Evolutionary conservation across 1,140 invertebrate species (phyloP).

Genomic region (Drosophila teissieri): DNA sequence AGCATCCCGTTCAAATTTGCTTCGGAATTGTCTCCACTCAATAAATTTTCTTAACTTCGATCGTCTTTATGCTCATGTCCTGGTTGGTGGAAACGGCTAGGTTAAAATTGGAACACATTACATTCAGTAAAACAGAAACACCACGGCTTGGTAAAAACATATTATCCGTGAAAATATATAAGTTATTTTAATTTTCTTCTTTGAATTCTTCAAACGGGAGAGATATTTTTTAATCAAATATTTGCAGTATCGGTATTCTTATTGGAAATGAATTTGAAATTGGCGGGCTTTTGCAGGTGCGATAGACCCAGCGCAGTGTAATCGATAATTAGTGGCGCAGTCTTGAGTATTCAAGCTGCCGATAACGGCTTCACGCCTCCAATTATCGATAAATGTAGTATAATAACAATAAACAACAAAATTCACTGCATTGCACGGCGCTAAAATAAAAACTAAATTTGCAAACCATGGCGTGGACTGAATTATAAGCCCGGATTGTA

Average conservation of each 20-base stretch:
- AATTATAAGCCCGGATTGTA: neutral
- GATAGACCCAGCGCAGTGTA: neutral
- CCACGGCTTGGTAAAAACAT: neutral
- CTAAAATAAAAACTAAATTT: neutral
- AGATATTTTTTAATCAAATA: too few species aligned
- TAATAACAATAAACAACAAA: neutral
- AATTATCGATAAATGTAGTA: neutral
- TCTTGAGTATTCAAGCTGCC: neutral
- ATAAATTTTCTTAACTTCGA: constrained; percentile 31
- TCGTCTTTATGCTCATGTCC: constrained; percentile 1
- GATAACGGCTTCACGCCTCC: neutral
- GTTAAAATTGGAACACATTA: neutral
- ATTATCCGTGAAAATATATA: neutral
- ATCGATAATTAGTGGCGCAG: neutral
- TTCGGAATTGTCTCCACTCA: constrained; percentile 11
- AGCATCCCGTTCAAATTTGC: constrained; percentile 9
- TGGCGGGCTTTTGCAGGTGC: neutral
- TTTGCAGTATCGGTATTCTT: too few species aligned
- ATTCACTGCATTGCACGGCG: neutral
- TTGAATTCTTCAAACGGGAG: too few species aligned
- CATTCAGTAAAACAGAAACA: constrained; percentile 6
- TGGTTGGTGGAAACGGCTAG: too few species aligned
- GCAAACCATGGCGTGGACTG: neutral
- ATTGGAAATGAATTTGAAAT: neutral
- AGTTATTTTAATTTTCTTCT: neutral